Percentiles rank a stretch among this genome's conserved stretches.
Conservation (phyloP, 2,113 vertebrate genomes). For the Erythrocercus mccallii region DNA sequence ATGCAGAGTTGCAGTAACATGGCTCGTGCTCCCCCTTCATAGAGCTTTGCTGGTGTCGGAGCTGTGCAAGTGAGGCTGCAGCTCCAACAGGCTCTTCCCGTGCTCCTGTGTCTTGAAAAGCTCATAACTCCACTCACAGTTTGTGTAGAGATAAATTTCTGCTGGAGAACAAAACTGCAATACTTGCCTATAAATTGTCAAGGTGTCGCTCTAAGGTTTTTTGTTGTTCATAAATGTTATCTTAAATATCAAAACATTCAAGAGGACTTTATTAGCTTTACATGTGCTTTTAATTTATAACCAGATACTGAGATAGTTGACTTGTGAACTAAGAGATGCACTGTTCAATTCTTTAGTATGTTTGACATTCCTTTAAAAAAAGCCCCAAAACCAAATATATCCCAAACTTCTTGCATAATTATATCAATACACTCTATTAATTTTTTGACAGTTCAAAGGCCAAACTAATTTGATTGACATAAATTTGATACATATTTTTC, state of each 20-base stretch:
- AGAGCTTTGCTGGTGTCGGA: neutral
- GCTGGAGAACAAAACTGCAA: neutral
- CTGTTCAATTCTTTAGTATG: neutral
- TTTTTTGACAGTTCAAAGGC: neutral
- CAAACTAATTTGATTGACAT: neutral
- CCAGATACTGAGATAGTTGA: neutral
- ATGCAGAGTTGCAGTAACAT: neutral
- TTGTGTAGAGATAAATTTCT: neutral
- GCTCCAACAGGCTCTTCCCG: neutral
- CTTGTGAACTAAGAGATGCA: neutral
- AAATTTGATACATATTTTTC: neutral
- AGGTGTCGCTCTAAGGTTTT: neutral
- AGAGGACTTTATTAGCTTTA: neutral
- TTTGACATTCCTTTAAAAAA: neutral
- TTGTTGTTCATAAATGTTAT: neutral
- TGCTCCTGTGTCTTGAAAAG: neutral
- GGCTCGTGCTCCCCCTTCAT: neutral
- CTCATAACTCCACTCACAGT: accelerated
- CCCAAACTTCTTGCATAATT: neutral
- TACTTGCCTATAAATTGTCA: neutral
- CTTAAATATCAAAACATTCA: neutral
- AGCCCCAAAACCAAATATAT: no score
- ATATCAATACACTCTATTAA: neutral
- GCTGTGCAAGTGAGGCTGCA: neutral
- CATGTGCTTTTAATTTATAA: neutral